A percentile compares a stretch with the other conserved stretches of the same genome.
Evolutionary conservation across 2,888 invertebrate genomes (phyloP).

Genomic region (Rhamphomyia laevipes): DNA sequence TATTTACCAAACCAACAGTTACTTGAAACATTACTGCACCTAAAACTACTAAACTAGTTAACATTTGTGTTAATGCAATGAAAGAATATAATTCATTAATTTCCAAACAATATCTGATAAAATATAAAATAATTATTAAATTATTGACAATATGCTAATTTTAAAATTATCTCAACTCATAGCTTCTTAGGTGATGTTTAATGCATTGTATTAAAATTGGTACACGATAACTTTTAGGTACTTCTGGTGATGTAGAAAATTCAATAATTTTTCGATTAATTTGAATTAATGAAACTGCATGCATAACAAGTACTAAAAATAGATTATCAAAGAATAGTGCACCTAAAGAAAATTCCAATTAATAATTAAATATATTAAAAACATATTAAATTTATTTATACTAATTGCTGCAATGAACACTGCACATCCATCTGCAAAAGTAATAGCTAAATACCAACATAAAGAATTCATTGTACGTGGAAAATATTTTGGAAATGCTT

Average conservation of each 20-base stretch:
- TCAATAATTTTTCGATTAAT: conserved; percentile 21
- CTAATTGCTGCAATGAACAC: conserved; percentile 20
- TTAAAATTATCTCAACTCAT: conserved; percentile 15
- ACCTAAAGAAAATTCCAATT: conserved; percentile 14
- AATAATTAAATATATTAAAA: neutral
- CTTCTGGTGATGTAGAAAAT: conserved; percentile 20
- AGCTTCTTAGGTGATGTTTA: conserved; percentile 22
- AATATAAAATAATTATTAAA: neutral
- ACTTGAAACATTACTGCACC: conserved; percentile 25
- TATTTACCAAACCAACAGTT: conserved; percentile 23
- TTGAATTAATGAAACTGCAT: conserved; percentile 22
- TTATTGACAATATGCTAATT: neutral
- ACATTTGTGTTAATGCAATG: conserved; percentile 25
- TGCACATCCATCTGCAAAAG: conserved; percentile 13
- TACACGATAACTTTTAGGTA: conserved; percentile 22
- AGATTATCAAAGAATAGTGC: conserved; percentile 26
- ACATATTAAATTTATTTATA: conserved; percentile 10
- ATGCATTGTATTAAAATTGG: conserved; percentile 26
- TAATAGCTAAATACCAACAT: conserved; percentile 12
- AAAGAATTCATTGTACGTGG: conserved; percentile 23
- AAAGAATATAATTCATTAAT: conserved; percentile 23
- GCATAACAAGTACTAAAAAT: conserved; percentile 25
- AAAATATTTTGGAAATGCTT: conserved; percentile 24
- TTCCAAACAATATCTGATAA: conserved; percentile 20
- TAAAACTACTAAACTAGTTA: conserved; percentile 23